Conservation (phyloP, 2,888 invertebrate species). For the Punctoribates punctum region DNA sequence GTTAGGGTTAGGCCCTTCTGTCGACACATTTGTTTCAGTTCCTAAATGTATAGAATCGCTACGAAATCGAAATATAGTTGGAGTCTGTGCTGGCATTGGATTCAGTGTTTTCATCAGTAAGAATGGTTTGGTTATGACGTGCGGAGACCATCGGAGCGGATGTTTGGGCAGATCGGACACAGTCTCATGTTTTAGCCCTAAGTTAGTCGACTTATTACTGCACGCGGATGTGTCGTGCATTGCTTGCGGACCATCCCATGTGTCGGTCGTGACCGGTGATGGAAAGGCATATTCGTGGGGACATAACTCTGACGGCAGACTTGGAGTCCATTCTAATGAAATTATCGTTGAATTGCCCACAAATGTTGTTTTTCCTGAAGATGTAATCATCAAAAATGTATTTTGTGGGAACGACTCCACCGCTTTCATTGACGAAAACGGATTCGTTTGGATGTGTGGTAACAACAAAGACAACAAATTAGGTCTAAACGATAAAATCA, state of each 20-base stretch:
- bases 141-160: constrained; percentile 63
- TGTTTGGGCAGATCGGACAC: constrained; percentile 65
- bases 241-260: constrained; percentile 63
- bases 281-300: constrained; percentile 67
- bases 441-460: constrained; percentile 64
- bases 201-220: constrained; percentile 58
- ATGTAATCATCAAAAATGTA: constrained; percentile 58
- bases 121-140: constrained; percentile 65
- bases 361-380: constrained; percentile 56
- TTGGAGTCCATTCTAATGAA: constrained; percentile 60
- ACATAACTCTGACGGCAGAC: constrained; percentile 60
- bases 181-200: constrained; percentile 60
- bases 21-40: constrained; percentile 50
- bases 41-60: constrained; percentile 63
- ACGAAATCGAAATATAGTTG: constrained; percentile 61
- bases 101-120: constrained; percentile 67
- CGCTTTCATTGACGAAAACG: constrained; percentile 61
- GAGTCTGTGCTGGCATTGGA: constrained; percentile 63
- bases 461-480: constrained; percentile 64
- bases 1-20: constrained; percentile 58
- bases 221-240: constrained; percentile 62
- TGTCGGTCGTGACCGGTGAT: constrained; percentile 62
- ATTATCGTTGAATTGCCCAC: constrained; percentile 53
- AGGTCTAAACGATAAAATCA: constrained; percentile 57
- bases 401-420: constrained; percentile 64